Conservation (phyloP, 53 echinoderm and acorn worm species). For the Zoroaster sp. region DNA sequence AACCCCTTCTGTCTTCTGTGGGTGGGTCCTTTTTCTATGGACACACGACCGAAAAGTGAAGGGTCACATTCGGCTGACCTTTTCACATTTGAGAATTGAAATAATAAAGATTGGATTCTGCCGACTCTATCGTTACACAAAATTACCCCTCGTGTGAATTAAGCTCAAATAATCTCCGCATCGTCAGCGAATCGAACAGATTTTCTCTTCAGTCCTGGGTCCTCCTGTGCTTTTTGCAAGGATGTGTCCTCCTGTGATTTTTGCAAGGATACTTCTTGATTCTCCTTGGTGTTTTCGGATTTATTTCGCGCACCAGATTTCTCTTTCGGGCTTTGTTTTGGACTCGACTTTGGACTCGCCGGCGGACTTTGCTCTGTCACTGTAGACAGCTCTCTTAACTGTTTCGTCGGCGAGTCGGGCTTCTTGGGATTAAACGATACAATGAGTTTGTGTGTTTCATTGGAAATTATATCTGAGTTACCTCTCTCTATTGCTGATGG, state of each 20-base stretch:
- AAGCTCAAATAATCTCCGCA: conserved; percentile 27
- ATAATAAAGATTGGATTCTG: no score
- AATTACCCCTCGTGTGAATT: not conserved
- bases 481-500: not conserved
- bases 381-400: not conserved
- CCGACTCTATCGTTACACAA: no score
- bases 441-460: not conserved
- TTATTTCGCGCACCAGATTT: not conserved
- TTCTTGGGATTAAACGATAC: not conserved
- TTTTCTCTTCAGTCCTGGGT: conserved; percentile 28
- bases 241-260: not conserved
- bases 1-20: no score
- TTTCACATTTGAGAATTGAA: no score
- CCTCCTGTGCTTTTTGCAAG: not conserved
- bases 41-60: no score
- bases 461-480: not conserved
- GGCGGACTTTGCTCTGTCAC: conserved; percentile 24
- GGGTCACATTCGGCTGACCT: no score
- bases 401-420: not conserved
- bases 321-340: conserved; percentile 33
- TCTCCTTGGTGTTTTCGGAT: conserved; percentile 18
- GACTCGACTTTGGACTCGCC: conserved; percentile 4
- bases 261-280: not conserved
- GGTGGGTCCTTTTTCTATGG: no score
- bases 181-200: conserved; percentile 53